Conservation (phyloP, 2,888 invertebrate species). For the Beris chalybata region DNA sequence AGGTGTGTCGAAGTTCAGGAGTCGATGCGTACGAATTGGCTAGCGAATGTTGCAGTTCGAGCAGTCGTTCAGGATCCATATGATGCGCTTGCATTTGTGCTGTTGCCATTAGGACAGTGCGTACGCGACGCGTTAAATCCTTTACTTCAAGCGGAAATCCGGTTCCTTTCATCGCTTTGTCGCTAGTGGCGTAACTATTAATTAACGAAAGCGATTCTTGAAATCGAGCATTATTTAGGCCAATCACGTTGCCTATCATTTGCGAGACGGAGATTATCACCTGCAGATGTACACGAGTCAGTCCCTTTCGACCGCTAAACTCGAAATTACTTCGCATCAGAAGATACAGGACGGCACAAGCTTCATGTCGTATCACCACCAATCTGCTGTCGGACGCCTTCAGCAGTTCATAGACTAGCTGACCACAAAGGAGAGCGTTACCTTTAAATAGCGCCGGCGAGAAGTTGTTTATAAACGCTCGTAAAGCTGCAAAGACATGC, state of each 20-base stretch:
- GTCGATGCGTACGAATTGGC: conserved; percentile 94
- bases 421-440: conserved; percentile 78
- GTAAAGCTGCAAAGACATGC: conserved; percentile 88
- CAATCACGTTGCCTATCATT: conserved; percentile 87
- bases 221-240: conserved; percentile 89
- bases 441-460: conserved; percentile 82
- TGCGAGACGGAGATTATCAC: conserved; percentile 95
- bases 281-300: conserved; percentile 89
- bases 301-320: conserved; percentile 77
- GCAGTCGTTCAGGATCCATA: conserved; percentile 87
- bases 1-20: conserved; percentile 89
- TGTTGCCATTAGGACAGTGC: conserved; percentile 93
- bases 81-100: conserved; percentile 88
- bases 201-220: conserved; percentile 91
- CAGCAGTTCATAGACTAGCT: conserved; percentile 77
- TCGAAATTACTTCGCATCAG: conserved; percentile 95
- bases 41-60: conserved; percentile 87
- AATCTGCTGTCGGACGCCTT: conserved; percentile 86
- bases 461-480: conserved; percentile 91
- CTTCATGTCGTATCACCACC: conserved; percentile 82
- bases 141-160: conserved; percentile 90
- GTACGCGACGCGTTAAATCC: conserved; percentile 88
- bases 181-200: conserved; percentile 89
- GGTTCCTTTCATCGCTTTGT: conserved; percentile 92
- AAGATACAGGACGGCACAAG: conserved; percentile 87